Evolutionary conservation across 2,888 invertebrate species (phyloP), one percentile per base, ranked within the genome.

Genomic region (Galeopsomyia nigrocyanea): DNA sequence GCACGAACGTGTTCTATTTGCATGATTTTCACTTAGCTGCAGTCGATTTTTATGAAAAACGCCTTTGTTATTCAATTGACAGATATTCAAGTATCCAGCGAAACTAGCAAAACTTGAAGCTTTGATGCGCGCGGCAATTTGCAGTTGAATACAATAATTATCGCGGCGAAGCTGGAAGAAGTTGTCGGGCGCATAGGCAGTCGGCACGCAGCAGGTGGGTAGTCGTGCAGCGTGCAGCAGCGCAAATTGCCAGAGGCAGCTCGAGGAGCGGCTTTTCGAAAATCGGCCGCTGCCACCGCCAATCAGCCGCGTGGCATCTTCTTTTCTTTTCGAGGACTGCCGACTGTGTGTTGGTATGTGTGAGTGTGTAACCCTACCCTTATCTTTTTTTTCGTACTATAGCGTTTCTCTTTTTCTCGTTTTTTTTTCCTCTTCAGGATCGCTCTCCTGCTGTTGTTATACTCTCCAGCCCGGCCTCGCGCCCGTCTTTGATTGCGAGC

Each of bases 131-230:
- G 1, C 39, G 13, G 13, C 13, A 39, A 10, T 39, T 39, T 39
- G 39, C 39, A 7, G 39, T 5, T 39, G 39, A 39, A 39, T 10
- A 39, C 39, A 39, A 39, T 39, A 7, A 39, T 39, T 39, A 39
- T 1, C 39, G 13, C 10, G 13, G 13, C 39, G 13, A 3, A 1
- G 13, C 39, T 39, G 39, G 13, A 39, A 39, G 39, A 39, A 39
- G 39, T 39, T 1, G 39, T 39, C 13, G 39, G 39, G 13, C 10
- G 39, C 39, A 39, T 7, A 13, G 21, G 31, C 21, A 21, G 56
- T 50, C 49, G 50, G 26, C 26, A 47, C 50, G 46, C 67, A 53
- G 66, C 66, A 71, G 66, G 66, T 66, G 67, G 66, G 50, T 53
- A 22, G 26, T 26, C 2, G 3, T 3, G 26, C 5, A 2, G 26